phyloP scores from a whole-genome alignment of 2,113 vertebrate species.

The Pangasianodon hypophthalmus region DNA sequence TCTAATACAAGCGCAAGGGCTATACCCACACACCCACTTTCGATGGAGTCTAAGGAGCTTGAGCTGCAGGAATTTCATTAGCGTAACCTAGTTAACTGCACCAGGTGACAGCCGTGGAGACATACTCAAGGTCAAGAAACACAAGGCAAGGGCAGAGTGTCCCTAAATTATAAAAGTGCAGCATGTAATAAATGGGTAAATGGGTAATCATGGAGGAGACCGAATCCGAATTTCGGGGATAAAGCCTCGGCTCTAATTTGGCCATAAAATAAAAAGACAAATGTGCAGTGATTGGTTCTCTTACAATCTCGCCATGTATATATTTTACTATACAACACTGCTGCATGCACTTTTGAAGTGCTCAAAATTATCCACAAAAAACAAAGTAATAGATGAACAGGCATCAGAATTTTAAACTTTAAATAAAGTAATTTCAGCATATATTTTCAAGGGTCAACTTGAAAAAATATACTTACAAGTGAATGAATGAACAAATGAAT shows the following conservation, averaged over 20 bases:
- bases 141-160: slow-evolving; percentile 17
- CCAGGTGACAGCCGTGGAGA: slow-evolving; percentile 63
- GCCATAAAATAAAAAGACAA: background rate
- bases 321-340: background rate
- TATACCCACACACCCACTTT: background rate
- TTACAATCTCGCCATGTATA: background rate
- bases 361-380: background rate
- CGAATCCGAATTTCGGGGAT: background rate
- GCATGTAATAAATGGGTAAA: background rate
- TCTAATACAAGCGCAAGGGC: slow-evolving; percentile 18
- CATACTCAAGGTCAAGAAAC: slow-evolving; percentile 61
- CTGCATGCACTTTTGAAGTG: background rate
- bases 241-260: background rate
- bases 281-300: background rate
- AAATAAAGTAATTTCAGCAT: background rate
- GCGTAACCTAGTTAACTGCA: slow-evolving; percentile 73
- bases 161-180: slow-evolving; percentile 13
- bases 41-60: background rate
- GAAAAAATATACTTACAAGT: background rate
- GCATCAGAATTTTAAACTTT: background rate
- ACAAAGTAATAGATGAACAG: background rate
- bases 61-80: slow-evolving; percentile 66
- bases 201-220: background rate
- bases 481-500: background rate
- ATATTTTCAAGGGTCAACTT: background rate